Conservation (phyloP, 2,888 invertebrate species). For the Alsophila aescularia region DNA sequence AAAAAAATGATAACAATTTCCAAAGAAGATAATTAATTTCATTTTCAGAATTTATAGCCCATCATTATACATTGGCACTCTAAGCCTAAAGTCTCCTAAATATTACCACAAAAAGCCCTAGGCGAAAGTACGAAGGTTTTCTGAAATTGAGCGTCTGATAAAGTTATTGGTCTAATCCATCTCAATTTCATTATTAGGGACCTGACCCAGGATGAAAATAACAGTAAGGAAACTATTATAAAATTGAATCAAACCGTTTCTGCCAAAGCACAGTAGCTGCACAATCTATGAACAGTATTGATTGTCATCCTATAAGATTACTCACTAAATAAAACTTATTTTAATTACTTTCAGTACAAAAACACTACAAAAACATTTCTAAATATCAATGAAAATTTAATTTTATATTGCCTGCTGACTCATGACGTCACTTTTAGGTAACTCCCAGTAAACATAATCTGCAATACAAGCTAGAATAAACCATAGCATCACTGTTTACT, state of each 20-base stretch:
- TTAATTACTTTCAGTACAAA: no score
- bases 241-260: neutral
- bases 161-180: conserved; percentile 32
- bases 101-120: conserved; percentile 9
- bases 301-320: no score
- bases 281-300: neutral
- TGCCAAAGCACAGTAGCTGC: neutral
- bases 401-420: no score
- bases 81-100: conserved; percentile 13
- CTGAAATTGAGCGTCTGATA: conserved; percentile 25
- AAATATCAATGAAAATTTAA: no score
- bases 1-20: neutral
- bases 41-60: neutral
- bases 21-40: conserved; percentile 1
- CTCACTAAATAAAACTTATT: no score
- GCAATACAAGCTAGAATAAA: no score
- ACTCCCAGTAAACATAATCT: no score
- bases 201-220: neutral
- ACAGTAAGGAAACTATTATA: neutral
- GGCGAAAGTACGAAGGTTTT: conserved; percentile 5
- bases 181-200: conserved; percentile 37
- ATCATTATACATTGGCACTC: conserved; percentile 15
- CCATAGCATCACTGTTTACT: no score
- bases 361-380: no score
- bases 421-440: no score